Evolutionary conservation across 2,113 vertebrate species (phyloP).

Genomic region (Cottus gobio): DNA sequence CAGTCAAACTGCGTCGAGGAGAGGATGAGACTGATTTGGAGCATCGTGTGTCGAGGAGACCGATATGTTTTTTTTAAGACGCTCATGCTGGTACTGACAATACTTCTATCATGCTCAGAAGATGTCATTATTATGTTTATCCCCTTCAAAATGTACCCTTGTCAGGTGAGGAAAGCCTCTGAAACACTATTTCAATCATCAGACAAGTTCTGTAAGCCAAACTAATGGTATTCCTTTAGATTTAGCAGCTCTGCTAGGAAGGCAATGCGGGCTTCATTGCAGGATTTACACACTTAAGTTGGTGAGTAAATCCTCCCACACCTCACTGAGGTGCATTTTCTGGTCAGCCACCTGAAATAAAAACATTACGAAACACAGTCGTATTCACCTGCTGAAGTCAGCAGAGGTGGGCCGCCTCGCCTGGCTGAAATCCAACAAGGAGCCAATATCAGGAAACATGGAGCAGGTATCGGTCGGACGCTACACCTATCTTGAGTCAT

Average conservation of each 20-base stretch:
- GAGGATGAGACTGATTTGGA: constrained; percentile 71
- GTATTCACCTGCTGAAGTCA: constrained; percentile 31
- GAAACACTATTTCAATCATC: background rate
- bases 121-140: background rate
- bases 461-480: constrained; percentile 16
- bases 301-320: constrained; percentile 48
- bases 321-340: constrained; percentile 28
- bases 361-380: constrained; percentile 25
- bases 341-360: constrained; percentile 35
- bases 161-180: background rate
- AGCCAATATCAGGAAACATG: constrained; percentile 24
- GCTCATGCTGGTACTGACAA: constrained; percentile 2
- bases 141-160: constrained; percentile 4
- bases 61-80: constrained; percentile 25
- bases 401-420: constrained; percentile 32
- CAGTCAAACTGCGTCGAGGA: constrained; percentile 69
- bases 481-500: constrained; percentile 46
- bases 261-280: constrained; percentile 13
- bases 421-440: constrained; percentile 22
- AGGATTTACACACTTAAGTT: constrained; percentile 24
- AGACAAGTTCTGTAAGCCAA: constrained; percentile 6
- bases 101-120: constrained; percentile 19
- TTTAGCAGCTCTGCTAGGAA: constrained; percentile 12
- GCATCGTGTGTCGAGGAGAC: constrained; percentile 50
- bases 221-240: constrained; percentile 19